Base-by-base conservation (phyloP, 2,113 vertebrate species). In the Pterocles orientalis region DNA sequence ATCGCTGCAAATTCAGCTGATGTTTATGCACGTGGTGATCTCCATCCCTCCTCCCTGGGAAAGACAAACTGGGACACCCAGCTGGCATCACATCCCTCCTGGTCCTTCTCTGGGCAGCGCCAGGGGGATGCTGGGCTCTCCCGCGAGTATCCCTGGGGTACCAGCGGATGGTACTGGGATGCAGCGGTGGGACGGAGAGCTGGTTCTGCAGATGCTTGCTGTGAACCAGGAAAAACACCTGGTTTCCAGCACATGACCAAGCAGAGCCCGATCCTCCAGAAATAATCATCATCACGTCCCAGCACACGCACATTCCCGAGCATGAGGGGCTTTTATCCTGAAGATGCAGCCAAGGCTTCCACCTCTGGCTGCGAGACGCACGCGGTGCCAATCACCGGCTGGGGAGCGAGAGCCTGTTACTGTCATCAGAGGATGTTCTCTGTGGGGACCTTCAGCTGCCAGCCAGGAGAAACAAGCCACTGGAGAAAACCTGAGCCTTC, bases 391-490 rank as follows among this genome's bases (percentile, higher is more conserved):
- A 96, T 89, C 95, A 89, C 69, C 2, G 1, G 90, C 82, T 31
- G 1, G 45, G 72, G 57, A 94, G 71, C 5, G 3, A 92, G 69
- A 87, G 91, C 73, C 91, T 95, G 70, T 94, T 93, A 95, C 92
- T 96, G 94, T 94, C 95, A 96, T 96, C 89, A 95, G 80, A 89
- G 29, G 58, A 89, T 88, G 73, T 21, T 96, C 82, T 94, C 92
- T 29, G 47, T 34, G 62, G 68, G 47, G 86, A 92, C 62, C 53
- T 94, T 94, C 90, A 89, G 75, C 87, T 81, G 86, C 88, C 95
- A 97, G 70, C 94, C 70, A 93, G 90, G 81, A 97, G 94, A 82
- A 93, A 92, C 83, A 92, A 91, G 88, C 54, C 85, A 86, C 92
- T 19, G 45, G 89, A 94, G 93, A 88, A 86, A 96, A 87, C 62